These are phyloP conservation scores for Helleia helle DNA, from an alignment of 2,888 invertebrate species.

Conservation along the genomic window DNA sequence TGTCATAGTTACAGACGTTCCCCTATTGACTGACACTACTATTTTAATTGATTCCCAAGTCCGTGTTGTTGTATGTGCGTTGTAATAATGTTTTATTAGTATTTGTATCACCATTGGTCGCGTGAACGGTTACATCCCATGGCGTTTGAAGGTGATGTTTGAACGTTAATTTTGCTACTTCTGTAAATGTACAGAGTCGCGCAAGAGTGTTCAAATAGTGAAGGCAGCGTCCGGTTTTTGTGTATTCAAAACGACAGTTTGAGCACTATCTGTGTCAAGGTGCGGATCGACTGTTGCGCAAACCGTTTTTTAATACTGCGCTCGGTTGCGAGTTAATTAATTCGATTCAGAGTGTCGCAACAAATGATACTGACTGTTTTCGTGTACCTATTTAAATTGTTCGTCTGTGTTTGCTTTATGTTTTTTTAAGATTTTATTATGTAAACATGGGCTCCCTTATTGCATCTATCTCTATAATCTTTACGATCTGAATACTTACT, in stretches of 20 bases:
- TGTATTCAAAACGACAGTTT: slow-evolving; percentile 73
- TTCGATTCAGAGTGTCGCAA: slow-evolving; percentile 70
- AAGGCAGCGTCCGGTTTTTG: slow-evolving; percentile 70
- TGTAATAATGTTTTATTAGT: too few relatives aligned
- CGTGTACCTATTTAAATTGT: slow-evolving; percentile 37
- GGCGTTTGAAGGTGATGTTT: too few relatives aligned
- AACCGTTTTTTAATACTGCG: slow-evolving; percentile 68
- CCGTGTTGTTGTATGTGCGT: too few relatives aligned
- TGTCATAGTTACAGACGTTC: too few relatives aligned
- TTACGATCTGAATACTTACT: too few relatives aligned
- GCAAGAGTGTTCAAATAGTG: slow-evolving; percentile 34
- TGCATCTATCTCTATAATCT: too few relatives aligned
- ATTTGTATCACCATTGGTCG: too few relatives aligned
- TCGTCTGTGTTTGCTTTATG: background rate
- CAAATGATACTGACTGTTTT: slow-evolving; percentile 54
- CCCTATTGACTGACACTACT: too few relatives aligned
- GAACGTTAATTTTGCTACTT: background rate
- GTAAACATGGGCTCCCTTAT: too few relatives aligned
- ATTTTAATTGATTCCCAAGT: too few relatives aligned
- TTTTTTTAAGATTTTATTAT: too few relatives aligned
- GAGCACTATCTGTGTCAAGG: slow-evolving; percentile 69
- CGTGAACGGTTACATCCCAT: too few relatives aligned
- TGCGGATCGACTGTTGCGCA: slow-evolving; percentile 70
- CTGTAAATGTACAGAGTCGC: slow-evolving; percentile 1
- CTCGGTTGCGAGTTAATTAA: slow-evolving; percentile 71